Evolutionary conservation across 2,888 invertebrate genomes (phyloP), one percentile per base, ranked within the genome.

Genomic region (Drosophila parthenogenetica): DNA sequence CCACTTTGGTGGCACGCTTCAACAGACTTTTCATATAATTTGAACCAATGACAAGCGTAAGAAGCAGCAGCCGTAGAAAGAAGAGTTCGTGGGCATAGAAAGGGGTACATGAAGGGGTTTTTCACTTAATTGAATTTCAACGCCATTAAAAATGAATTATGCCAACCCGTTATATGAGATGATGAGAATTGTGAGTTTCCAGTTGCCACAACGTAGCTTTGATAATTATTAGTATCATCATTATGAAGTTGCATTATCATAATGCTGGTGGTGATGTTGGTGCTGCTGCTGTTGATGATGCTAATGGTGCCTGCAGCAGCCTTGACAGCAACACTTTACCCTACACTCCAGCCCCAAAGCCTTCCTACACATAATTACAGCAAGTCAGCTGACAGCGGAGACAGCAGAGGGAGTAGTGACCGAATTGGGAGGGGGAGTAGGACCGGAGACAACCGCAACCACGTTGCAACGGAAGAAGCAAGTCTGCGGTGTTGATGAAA

Each of bases 101-200:
- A 22, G 22, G 11, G 2, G 59, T 22, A 43, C 25, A 3, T 53
- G 46, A 55, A 85, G 77, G 87, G 82, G 82, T 69, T 73, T 70
- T 70, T 46, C 35, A 35, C 66, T 51, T 85, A 85, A 85, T 87
- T 87, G 81, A 85, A 85, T 85, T 83, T 81, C 79, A 64, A 81
- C 75, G 81, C 81, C 79, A 87, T 85, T 87, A 87, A 77, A 84
- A 82, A 79, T 77, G 67, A 87, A 81, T 76, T 80, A 76, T 73
- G 69, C 62, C 69, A 69, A 66, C 59, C 42, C 45, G 66, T 62
- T 70, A 49, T 65, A 53, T 48, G 46, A 61, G 67, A 49, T 57
- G 72, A 60, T 49, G 40, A 50, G 57, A 55, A 50, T 50, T 63
- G 42, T 48, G 40, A 55, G 59, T 59, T 62, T 32, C 42, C 14